Conservation (phyloP, 2,888 invertebrate species). For the Kryphioiulus occultus region DNA sequence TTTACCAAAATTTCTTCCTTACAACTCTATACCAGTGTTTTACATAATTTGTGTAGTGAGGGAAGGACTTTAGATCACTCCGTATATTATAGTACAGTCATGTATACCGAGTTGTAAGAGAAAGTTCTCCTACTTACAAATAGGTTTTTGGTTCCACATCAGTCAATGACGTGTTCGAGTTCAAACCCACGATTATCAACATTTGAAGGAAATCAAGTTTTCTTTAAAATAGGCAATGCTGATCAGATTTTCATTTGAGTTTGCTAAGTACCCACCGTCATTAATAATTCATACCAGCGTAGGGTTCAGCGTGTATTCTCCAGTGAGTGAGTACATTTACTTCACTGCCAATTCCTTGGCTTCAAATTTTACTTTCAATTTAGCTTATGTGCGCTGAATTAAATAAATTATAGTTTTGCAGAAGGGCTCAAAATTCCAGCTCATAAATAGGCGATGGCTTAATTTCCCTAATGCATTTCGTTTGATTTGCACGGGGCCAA, state of each 20-base stretch:
- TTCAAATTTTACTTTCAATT: constrained; percentile 21
- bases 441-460: constrained; percentile 25
- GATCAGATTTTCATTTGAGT: not conserved
- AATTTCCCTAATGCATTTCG: constrained; percentile 30
- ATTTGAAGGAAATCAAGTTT: not conserved
- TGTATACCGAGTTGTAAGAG: too few relatives aligned
- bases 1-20: too few relatives aligned
- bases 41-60: too few relatives aligned
- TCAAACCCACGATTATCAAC: not conserved
- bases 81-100: too few relatives aligned
- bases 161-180: not conserved
- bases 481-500: constrained; percentile 31
- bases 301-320: not conserved
- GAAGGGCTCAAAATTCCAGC: not conserved
- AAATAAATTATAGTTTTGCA: constrained; percentile 1
- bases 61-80: too few relatives aligned
- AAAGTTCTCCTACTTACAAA: too few relatives aligned
- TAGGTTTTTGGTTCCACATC: not conserved
- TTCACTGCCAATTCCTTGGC: not conserved
- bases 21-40: too few relatives aligned
- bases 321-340: not conserved
- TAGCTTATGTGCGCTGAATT: not conserved
- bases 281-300: not conserved
- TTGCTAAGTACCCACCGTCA: not conserved
- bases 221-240: not conserved